Percentiles rank a stretch among this genome's conserved stretches.
Conservation (phyloP, 2,797 vertebrate genomes). For the Channa striata region DNA sequence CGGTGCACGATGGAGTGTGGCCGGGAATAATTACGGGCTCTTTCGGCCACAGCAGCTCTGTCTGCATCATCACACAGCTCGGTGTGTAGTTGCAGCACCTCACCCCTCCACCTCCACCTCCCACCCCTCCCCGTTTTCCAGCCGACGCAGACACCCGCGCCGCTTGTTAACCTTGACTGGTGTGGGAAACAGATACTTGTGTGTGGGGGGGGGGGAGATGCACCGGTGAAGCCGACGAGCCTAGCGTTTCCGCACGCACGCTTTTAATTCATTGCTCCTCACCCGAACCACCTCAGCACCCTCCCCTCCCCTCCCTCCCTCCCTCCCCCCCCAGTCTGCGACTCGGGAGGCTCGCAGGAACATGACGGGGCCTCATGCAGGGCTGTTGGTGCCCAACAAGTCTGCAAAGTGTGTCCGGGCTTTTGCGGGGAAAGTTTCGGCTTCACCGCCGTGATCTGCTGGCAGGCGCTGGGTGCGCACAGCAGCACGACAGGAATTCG, state of each 20-base stretch:
- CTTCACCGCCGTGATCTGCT: conserved; percentile 45
- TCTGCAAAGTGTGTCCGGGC: conserved; percentile 35
- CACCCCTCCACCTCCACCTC: conserved; percentile 54
- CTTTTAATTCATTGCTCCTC: conserved; percentile 28
- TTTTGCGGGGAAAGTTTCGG: conserved; percentile 65
- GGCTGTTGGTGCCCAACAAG: conserved; percentile 9
- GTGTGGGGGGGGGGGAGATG: conserved; percentile 55
- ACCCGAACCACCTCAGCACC: background rate
- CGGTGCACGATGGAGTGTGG: conserved; percentile 45
- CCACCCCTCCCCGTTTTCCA: conserved; percentile 64
- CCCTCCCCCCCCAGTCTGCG: background rate
- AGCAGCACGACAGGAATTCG: conserved; percentile 49
- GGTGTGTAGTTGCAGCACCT: conserved; percentile 69
- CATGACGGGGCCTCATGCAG: conserved; percentile 30
- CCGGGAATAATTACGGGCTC: conserved; percentile 50
- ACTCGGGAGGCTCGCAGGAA: conserved; percentile 28
- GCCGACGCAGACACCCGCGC: conserved; percentile 78
- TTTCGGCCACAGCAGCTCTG: conserved; percentile 59
- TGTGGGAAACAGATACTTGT: conserved; percentile 82
- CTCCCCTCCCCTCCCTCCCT: too few relatives aligned
- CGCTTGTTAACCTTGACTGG: conserved; percentile 85
- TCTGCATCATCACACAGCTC: conserved; percentile 73
- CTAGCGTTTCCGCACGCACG: conserved; percentile 22
- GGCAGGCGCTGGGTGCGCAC: conserved; percentile 37
- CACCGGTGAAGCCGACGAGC: conserved; percentile 31